Conservation (phyloP, 1,140 invertebrate genomes). For the Drosophila suzukii region DNA sequence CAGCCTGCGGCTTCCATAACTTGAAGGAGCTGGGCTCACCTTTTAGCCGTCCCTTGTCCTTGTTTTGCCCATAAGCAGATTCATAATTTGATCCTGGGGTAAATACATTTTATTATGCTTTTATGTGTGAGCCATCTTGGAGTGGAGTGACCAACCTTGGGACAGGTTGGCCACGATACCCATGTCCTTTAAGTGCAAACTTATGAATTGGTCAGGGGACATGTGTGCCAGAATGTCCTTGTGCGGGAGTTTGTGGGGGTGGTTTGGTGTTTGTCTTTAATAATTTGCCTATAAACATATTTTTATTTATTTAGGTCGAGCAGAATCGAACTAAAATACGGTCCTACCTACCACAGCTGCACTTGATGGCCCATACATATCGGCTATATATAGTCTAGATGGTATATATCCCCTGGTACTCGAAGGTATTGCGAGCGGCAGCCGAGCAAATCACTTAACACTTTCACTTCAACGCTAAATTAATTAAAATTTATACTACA, state of each 20-base stretch:
- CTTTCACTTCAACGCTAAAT: constrained; percentile 80
- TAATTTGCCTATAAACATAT: constrained; percentile 84
- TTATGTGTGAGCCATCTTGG: constrained; percentile 71
- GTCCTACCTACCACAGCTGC: constrained; percentile 57
- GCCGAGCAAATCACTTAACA: constrained; percentile 63
- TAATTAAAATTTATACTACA: constrained; percentile 77
- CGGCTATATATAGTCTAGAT: constrained; percentile 35
- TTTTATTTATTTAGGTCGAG: constrained; percentile 84
- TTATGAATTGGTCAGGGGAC: constrained; percentile 76
- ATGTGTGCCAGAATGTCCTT: constrained; percentile 33
- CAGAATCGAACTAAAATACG: constrained; percentile 66
- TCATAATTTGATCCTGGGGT: constrained; percentile 84
- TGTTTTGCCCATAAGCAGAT: constrained; percentile 71
- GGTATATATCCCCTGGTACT: constrained; percentile 12
- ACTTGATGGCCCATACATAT: constrained; percentile 45
- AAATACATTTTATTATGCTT: constrained; percentile 84
- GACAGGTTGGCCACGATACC: constrained; percentile 73
- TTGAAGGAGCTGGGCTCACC: constrained; percentile 61
- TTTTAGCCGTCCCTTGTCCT: constrained; percentile 58
- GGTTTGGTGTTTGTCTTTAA: constrained; percentile 76
- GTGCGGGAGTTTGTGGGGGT: constrained; percentile 14
- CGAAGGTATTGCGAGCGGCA: constrained; percentile 38
- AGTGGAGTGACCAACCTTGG: constrained; percentile 63
- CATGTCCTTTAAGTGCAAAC: constrained; percentile 72
- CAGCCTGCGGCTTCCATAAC: constrained; percentile 76